Base-by-base conservation (phyloP, 1,140 invertebrate genomes). In the Danaus melanippus region DNA sequence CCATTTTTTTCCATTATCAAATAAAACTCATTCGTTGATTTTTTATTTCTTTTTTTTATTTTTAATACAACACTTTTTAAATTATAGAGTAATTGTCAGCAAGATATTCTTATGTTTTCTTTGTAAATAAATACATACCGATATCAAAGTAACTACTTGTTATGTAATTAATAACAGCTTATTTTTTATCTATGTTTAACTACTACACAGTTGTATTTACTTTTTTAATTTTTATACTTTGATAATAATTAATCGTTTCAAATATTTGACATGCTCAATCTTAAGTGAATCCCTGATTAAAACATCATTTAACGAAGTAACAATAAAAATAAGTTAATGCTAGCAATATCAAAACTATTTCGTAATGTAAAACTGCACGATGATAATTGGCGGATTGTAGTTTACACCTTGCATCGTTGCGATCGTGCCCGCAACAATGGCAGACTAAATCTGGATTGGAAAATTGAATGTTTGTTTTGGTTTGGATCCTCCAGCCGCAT, bases 391-490 rank as follows among this genome's bases (percentile, higher is more conserved):
- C n/a, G 42, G 39, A 50, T 45, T 46, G 41, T 50, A 12, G 50
- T 50, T 62, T 50, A 56, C 56, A 65, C 59, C 53, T 41, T 53
- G 39, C 56, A 56, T 62, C 62, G 60, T 66, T 49, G 58, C 60
- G 46, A 66, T 49, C 52, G 54, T 54, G 57, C 47, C 59, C 47
- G 42, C 57, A 66, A 62, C 61, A 67, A 50, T 54, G 49, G 46
- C 50, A 65, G 58, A 56, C 60, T 64, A 64, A 69, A 64, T 64
- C 66, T 71, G 53, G 58, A 72, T 69, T 67, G 62, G 61, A 64
- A 69, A 69, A 66, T 67, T 67, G 64, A 69, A 71, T 70, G 73
- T 76, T 72, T 74, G 71, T 74, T 80, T 73, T 76, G 63, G 69
- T 70, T 66, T 59, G 72, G 56, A 68, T 68, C 64, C 60, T 56